A percentile compares a stretch with the other conserved stretches of the same genome.
Evolutionary conservation across 2,113 vertebrate genomes (phyloP).

Genomic region (Blennius ocellaris): DNA sequence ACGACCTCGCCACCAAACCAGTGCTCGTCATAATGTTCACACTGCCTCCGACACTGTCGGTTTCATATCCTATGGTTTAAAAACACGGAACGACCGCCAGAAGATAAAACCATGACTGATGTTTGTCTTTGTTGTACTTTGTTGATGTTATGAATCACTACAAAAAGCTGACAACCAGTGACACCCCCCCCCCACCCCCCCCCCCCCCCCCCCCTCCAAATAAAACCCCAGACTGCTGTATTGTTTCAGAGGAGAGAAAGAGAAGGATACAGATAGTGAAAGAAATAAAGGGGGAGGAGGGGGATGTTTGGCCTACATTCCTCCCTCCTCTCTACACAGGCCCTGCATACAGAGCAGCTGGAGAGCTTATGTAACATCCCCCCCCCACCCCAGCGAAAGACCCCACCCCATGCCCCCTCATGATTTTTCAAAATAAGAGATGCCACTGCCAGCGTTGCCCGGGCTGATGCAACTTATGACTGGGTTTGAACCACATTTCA

Average conservation of each 20-base stretch:
- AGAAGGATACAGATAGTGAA: constrained; percentile 50
- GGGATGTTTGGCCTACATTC: constrained; percentile 75
- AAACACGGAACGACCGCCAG: background rate
- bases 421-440: constrained; percentile 70
- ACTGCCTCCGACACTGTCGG: background rate
- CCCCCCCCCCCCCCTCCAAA: background rate
- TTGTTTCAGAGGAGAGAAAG: constrained; percentile 41
- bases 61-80: background rate
- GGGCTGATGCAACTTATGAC: constrained; percentile 40
- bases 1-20: background rate
- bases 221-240: constrained; percentile 28
- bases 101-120: constrained; percentile 7
- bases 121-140: constrained; percentile 22
- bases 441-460: constrained; percentile 8
- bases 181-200: background rate
- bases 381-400: background rate
- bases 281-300: constrained; percentile 30
- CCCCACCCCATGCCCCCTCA: constrained; percentile 38
- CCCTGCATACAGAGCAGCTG: constrained; percentile 71
- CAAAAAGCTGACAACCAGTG: background rate
- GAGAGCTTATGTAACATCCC: constrained; percentile 75
- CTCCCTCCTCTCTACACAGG: constrained; percentile 68
- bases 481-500: constrained; percentile 22
- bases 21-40: background rate
- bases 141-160: constrained; percentile 10